Evolutionary conservation across 2,113 vertebrate genomes (phyloP).

Genomic region (Cyphomyrus discorhynchus): DNA sequence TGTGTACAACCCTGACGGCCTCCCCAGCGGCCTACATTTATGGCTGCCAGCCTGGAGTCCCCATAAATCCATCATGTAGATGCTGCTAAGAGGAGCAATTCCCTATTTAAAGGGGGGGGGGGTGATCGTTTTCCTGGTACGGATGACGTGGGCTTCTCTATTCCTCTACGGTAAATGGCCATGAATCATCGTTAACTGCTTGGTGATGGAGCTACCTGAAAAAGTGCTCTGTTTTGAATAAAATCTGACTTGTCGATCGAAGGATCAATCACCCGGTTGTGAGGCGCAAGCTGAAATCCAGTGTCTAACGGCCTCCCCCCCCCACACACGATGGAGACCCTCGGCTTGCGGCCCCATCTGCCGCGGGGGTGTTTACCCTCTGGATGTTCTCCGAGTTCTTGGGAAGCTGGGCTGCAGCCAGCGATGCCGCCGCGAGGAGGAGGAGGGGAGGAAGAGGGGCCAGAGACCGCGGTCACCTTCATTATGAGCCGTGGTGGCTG

Average conservation of each 20-base stretch:
- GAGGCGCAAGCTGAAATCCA: background rate
- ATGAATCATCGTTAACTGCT: background rate
- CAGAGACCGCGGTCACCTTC: background rate
- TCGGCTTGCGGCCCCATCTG: background rate
- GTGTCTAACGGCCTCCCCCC: background rate
- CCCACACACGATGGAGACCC: background rate
- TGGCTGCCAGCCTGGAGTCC: background rate
- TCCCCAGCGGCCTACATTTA: background rate
- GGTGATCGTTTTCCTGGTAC: background rate
- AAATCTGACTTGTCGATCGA: background rate
- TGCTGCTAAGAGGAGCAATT: background rate
- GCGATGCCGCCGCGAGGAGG: background rate
- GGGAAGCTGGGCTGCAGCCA: background rate
- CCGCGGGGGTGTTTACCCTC: background rate
- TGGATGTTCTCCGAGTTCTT: background rate
- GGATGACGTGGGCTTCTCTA: background rate
- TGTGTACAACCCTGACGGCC: background rate
- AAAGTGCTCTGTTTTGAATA: background rate
- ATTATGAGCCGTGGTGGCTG: background rate
- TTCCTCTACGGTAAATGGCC: background rate
- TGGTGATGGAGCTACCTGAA: background rate
- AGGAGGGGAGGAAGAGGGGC: background rate
- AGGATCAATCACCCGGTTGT: background rate
- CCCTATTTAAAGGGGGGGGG: background rate
- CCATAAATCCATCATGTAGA: background rate